Base-by-base conservation (phyloP, 2,888 invertebrate genomes). In the Stenoptilia bipunctidactyla region DNA sequence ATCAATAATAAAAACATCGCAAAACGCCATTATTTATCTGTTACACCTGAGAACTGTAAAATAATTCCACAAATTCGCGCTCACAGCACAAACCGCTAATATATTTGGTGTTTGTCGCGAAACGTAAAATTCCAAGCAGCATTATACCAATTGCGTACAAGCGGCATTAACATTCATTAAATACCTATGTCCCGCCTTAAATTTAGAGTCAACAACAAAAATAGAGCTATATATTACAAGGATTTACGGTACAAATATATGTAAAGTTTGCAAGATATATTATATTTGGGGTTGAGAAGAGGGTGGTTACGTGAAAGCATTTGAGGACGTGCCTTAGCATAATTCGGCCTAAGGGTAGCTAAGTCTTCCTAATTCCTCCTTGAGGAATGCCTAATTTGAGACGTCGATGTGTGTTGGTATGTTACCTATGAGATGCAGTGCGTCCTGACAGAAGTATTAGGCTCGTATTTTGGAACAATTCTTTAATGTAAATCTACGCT, bases 191-290 rank as follows among this genome's bases (percentile, higher is more conserved):
- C 63, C 70, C 60, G 57, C 53, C 55, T 75, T 68, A 75, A 79
- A 79, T 80, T 74, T 75, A 69, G 65, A 69, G 68, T 65, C 62
- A 58, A 71, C 63, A 72, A 76, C 82, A 83, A 83, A 82, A 82
- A 83, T 83, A 82, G 74, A 80, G 82, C 77, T 56, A 82, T 83
- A 80, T 69, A 80, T 82, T 80, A 79, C 57, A 55, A 73, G 80
- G 83, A 83, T 83, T 83, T 82, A 83, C 76, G 75, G 76, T 74
- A 82, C 83, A 83, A 83, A 83, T 83, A 83, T 83, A 83, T 83
- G 83, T 83, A 79, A 83, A 83, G 83, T 83, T 83, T 80, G 72
- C 71, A 63, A 74, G 74, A 82, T 82, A 79, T 82, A 83, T 83
- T 82, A 83, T 83, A 76, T 79, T 73, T 66, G 72, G 79, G 82